Evolutionary conservation across 2,888 invertebrate genomes (phyloP), one percentile per base, ranked within the genome.

Genomic region (Hydropsyche betteni): DNA sequence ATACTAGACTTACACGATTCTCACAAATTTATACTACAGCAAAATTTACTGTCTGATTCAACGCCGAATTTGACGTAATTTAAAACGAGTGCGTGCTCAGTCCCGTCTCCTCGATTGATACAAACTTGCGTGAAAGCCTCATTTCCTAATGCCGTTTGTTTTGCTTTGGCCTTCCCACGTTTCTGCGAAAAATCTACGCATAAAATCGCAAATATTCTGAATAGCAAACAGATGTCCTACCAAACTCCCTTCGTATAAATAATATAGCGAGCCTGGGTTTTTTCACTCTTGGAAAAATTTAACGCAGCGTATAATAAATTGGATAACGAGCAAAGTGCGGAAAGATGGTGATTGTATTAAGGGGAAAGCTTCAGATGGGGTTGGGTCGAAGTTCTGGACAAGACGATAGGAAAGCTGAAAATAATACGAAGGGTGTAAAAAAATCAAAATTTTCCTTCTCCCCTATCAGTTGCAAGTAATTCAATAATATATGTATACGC

Each of bases 311-410:
- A 75, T 75, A 75, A 76, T 76, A 76, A 76, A 76, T 76, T 76
- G 76, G 76, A 76, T 76, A 76, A 76, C 76, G 76, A 76, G 76
- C 74, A 64, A 72, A 76, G 76, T 76, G 76, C 73, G 74, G 69
- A 76, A 76, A 69, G 76, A 76, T 72, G 76, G 69, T 74, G 76
- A 76, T 76, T 76, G 76, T 74, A 76, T 76, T 76, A 76, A 70
- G 50, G 52, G 64, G 14, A 44, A 10, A 44, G 44, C 10, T 44
- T 44, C 44, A 10, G 51, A n/a, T 34, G 34, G 55, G n/a, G 68
- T 12, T 38, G 51, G 70, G 34, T 38, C 36, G 5, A 44, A 44
- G 24, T n/a, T 12, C n/a, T 36, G 7, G 70, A 51, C 33, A 53
- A 34, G 34, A 34, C 53, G 70, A 70, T 70, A 70, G 52, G 70